Evolutionary conservation across 2,888 invertebrate genomes (phyloP), one percentile per base, ranked within the genome.

Genomic region (Nemoura dubitans): DNA sequence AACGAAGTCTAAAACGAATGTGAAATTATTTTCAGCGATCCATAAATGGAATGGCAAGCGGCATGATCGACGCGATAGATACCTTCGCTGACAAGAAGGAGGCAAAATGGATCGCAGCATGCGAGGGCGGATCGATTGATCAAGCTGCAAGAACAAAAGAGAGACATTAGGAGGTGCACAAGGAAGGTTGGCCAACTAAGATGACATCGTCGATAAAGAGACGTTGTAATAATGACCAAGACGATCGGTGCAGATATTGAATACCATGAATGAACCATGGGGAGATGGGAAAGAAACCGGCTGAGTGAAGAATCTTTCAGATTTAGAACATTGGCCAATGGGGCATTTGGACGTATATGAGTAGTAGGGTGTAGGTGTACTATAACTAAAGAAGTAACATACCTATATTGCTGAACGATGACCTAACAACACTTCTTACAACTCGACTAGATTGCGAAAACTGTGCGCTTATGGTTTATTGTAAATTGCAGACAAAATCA

Each of bases 71-170:
- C 59, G 14, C 59, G 14, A 59, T 1, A 59, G 59, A 59, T 59
- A 59, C 6, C 59, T 3, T 21, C 21, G 21, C 59, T 59, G 59
- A 59, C 59, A 21, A 59, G 16, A 59, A 14, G 2, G 59, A 6
- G 28, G 78, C n/a, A 26, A 78, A 78, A 78, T 78, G 78, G 78
- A 78, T 27, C 78, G 26, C 78, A 78, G 78, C 78, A 78, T 26
- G 78, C 26, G 25, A 78, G 28, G 78, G 78, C 78, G 78, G 10
- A 28, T 26, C 28, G 25, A 78, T 78, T 78, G 27, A 78, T 78
- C 78, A 78, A 36, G 36, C 78, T 26, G 28, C 10, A 26, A 28
- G 78, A 78, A 78, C 28, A 30, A 81, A 29, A 81, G 81, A 81
- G 81, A 29, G 29, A 81, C 28, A 81, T 81, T 81, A 81, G 59